Evolutionary conservation across 2,888 invertebrate genomes (phyloP), one percentile per base, ranked within the genome.

Genomic region (Orthonevra nobilis): DNA sequence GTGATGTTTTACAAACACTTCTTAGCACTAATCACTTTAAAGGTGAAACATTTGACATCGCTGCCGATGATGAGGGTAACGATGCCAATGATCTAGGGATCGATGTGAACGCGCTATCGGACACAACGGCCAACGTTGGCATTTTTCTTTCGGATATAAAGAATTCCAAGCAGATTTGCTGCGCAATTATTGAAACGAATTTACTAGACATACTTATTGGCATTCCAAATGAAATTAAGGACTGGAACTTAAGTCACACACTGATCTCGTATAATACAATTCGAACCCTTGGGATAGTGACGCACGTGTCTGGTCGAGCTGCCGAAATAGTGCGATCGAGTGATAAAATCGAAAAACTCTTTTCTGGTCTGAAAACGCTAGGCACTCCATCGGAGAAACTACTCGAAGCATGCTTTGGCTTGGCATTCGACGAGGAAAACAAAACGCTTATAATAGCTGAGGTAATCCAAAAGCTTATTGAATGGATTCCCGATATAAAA

Each of bases 401-500:
- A 6, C 82, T 91, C 3, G 86, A 89, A 36, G 86, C 89, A 19
- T 87, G 91, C 28, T 87, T 91, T 54, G 85, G 86, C 73, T 84
- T 91, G 86, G 90, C 91, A 14, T 89, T 86, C 82, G 86, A 89
- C 82, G 85, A 85, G 3, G 83, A 83, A 34, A 77, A 68, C 10
- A 83, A 83, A 5, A 17, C 84, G 20, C 73, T 88, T 23, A 84
- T 89, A 79, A 83, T 91, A 83, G 88, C 90, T 0, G 90, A 90
- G 82, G 89, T 90, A n/a, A 87, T 90, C 34, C 83, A 89, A 20
- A 87, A 90, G 82, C 83, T 92, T 64, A 85, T 91, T 40, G 86
- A 89, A 75, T 91, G 91, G 91, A 83, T 91, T 81, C 90, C 90
- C 0, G 87, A 89, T 46, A 89, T 90, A 20, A 86, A 85, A 58